Conservation (phyloP, 2,888 invertebrate species). For the Meandrusa payeni region DNA sequence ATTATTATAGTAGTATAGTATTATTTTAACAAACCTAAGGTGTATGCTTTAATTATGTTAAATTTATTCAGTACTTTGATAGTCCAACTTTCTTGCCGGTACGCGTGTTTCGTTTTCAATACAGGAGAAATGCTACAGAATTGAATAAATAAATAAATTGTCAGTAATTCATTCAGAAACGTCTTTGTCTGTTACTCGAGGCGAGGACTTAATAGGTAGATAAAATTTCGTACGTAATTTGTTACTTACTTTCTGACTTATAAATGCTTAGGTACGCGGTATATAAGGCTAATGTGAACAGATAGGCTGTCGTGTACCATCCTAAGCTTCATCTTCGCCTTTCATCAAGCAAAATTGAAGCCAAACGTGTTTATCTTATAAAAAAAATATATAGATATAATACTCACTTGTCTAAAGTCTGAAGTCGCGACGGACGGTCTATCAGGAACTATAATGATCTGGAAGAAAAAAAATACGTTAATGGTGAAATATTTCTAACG, state of each 20-base stretch:
- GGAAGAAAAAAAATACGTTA: constrained; percentile 39
- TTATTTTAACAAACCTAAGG: too few species aligned
- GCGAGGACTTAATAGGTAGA: not conserved
- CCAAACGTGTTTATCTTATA: too few species aligned
- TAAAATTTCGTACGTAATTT: too few species aligned
- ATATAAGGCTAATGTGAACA: too few species aligned
- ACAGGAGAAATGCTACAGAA: constrained; percentile 3
- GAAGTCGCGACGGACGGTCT: constrained; percentile 64
- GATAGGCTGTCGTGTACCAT: too few species aligned
- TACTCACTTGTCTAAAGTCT: constrained; percentile 65
- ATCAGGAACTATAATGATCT: constrained; percentile 69
- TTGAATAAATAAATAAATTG: constrained; percentile 13
- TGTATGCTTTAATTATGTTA: too few species aligned
- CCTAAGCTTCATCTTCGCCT: too few species aligned
- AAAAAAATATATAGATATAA: not conserved
- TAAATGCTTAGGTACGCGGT: too few species aligned
- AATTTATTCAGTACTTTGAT: constrained; percentile 10
- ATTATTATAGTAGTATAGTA: too few species aligned
- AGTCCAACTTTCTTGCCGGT: constrained; percentile 6
- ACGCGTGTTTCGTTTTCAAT: constrained; percentile 5
- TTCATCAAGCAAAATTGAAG: too few species aligned
- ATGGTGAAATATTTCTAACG: too few species aligned
- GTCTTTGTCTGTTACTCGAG: constrained; percentile 8
- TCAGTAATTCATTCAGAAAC: constrained; percentile 21
- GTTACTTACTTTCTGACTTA: too few species aligned